Evolutionary conservation across 2,797 vertebrate species (phyloP).

Genomic region (Helicolenus hilgendorfi): DNA sequence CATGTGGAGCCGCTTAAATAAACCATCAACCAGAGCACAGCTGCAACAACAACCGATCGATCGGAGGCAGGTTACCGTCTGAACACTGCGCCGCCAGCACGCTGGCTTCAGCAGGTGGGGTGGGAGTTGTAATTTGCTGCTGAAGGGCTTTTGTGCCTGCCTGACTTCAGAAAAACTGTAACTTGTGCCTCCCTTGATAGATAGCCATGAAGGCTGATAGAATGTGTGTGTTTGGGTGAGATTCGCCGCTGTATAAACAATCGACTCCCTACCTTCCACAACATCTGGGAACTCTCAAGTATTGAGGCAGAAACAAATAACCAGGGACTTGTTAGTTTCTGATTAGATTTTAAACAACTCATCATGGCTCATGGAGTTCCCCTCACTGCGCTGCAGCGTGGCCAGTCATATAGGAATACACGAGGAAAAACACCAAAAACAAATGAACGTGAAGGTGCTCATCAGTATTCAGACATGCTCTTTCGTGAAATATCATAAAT

Average conservation of each 20-base stretch:
- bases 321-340: slow-evolving; percentile 92
- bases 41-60: slow-evolving; percentile 99
- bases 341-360: slow-evolving; percentile 93
- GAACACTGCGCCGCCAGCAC: slow-evolving; percentile 92
- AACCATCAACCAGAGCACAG: slow-evolving; percentile 97
- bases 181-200: slow-evolving; percentile 92
- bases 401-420: slow-evolving; percentile 74
- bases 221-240: slow-evolving; percentile 92
- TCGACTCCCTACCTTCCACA: slow-evolving; percentile 91
- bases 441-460: slow-evolving; percentile 55
- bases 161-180: slow-evolving; percentile 92
- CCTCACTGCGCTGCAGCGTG: slow-evolving; percentile 67
- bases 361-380: slow-evolving; percentile 87
- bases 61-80: slow-evolving; percentile 96
- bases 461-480: slow-evolving; percentile 33
- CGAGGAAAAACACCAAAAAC: slow-evolving; percentile 54
- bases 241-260: slow-evolving; percentile 93
- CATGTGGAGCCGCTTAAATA: slow-evolving; percentile 99
- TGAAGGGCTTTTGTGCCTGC: slow-evolving; percentile 91
- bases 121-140: slow-evolving; percentile 92
- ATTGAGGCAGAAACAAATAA: slow-evolving; percentile 91
- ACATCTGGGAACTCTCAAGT: slow-evolving; percentile 93
- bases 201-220: slow-evolving; percentile 90
- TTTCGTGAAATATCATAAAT: slow-evolving; percentile 26
- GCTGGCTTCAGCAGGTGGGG: slow-evolving; percentile 97